phyloP scores from a whole-genome alignment of 2,888 invertebrate species.

The Tachina grossa region DNA sequence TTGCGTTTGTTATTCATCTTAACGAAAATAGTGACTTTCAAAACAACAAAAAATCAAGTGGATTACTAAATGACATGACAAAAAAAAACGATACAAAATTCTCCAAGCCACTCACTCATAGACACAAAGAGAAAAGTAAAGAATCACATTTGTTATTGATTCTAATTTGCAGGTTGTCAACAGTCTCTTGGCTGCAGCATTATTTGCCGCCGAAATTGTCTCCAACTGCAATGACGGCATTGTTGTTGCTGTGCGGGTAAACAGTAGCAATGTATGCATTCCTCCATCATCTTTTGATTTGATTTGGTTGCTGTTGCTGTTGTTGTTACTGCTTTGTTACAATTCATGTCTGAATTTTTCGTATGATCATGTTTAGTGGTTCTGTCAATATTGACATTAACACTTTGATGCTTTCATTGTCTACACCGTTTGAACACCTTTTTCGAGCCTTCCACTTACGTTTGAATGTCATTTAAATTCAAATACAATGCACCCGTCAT shows the following conservation, averaged over 20 bases:
- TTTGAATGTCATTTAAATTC: slow-evolving; percentile 58
- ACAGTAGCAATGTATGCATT: slow-evolving; percentile 62
- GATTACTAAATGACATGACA: slow-evolving; percentile 65
- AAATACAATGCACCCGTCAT: slow-evolving; percentile 5
- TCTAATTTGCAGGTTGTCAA: slow-evolving; percentile 71
- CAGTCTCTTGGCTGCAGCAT: slow-evolving; percentile 48
- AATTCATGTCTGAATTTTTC: slow-evolving; percentile 52
- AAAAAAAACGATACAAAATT: slow-evolving; percentile 12
- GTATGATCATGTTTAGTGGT: slow-evolving; percentile 69
- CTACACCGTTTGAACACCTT: slow-evolving; percentile 57
- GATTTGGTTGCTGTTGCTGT: not conserved
- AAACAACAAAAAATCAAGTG: slow-evolving; percentile 65
- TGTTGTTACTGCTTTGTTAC: slow-evolving; percentile 27
- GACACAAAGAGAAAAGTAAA: slow-evolving; percentile 31
- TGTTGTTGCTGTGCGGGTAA: slow-evolving; percentile 22
- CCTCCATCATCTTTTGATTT: slow-evolving; percentile 34
- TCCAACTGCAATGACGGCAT: slow-evolving; percentile 41
- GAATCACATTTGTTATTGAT: slow-evolving; percentile 66
- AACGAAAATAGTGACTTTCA: slow-evolving; percentile 68
- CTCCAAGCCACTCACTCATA: slow-evolving; percentile 27
- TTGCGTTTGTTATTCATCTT: slow-evolving; percentile 69
- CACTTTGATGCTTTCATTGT: slow-evolving; percentile 70
- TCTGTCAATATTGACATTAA: slow-evolving; percentile 72
- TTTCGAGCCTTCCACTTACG: slow-evolving; percentile 39
- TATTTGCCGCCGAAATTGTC: slow-evolving; percentile 51